These are phyloP conservation scores for Orgyia antiqua DNA, from an alignment of 2,888 invertebrate genomes.

Conservation along the genomic window DNA sequence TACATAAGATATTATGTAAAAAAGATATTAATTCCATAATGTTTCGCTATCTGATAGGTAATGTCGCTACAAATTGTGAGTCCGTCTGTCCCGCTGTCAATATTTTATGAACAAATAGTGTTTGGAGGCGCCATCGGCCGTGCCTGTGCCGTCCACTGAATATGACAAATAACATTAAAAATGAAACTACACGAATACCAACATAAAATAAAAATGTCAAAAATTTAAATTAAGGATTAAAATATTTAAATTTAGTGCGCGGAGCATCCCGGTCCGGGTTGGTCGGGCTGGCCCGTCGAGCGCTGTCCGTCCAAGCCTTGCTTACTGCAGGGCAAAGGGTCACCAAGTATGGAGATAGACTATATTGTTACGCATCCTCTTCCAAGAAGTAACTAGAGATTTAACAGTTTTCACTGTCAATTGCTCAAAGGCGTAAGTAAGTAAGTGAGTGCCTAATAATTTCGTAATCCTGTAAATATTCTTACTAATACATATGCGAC, in stretches of 20 bases:
- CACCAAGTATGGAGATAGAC: slow-evolving; percentile 35
- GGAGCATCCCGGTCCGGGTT: slow-evolving; percentile 45
- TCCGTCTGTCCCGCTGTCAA: slow-evolving; percentile 35
- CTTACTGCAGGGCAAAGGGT: slow-evolving; percentile 21
- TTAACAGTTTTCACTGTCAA: too few relatives aligned
- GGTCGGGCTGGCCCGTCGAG: slow-evolving; percentile 41
- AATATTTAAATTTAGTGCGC: slow-evolving; percentile 79
- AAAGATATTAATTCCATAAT: slow-evolving; percentile 3
- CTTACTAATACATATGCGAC: too few relatives aligned
- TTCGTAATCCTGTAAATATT: too few relatives aligned
- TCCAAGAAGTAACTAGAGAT: not conserved
- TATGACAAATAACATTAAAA: slow-evolving; percentile 78
- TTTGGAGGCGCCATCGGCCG: slow-evolving; percentile 70
- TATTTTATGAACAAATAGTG: slow-evolving; percentile 46
- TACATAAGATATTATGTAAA: too few relatives aligned
- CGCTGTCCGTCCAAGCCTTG: too few relatives aligned
- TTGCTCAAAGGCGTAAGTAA: too few relatives aligned
- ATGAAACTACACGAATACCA: slow-evolving; percentile 76
- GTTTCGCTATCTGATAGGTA: slow-evolving; percentile 22
- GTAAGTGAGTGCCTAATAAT: too few relatives aligned
- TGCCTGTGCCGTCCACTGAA: slow-evolving; percentile 53
- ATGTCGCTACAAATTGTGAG: slow-evolving; percentile 24
- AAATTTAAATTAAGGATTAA: slow-evolving; percentile 79
- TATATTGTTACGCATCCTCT: slow-evolving; percentile 4
- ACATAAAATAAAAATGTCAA: slow-evolving; percentile 79